Percentiles rank a stretch among this genome's conserved stretches.
Evolutionary conservation across 1,140 invertebrate species (phyloP).

Genomic region (Zaprionus davidi): DNA sequence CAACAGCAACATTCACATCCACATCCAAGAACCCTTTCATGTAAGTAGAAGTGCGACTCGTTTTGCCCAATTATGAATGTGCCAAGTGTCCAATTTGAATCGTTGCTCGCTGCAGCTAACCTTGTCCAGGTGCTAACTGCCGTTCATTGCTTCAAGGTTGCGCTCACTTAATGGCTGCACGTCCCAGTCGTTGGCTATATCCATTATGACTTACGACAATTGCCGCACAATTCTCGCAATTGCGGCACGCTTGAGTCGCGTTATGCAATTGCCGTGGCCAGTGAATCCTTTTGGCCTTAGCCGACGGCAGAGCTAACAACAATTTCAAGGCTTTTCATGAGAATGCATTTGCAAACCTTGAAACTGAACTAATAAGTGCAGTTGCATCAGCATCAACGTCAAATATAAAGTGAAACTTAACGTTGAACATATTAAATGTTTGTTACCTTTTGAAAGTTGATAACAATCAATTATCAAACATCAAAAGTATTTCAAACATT

Average conservation of each 20-base stretch:
- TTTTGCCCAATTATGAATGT: slow-evolving; percentile 27
- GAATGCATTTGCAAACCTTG: neutral
- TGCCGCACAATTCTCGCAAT: slow-evolving; percentile 3
- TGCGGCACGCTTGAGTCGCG: slow-evolving; percentile 18
- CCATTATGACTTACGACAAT: slow-evolving; percentile 29
- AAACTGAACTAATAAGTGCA: neutral
- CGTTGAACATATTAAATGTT: neutral
- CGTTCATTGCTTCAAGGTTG: slow-evolving; percentile 59
- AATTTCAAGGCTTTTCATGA: neutral
- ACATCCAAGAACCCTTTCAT: slow-evolving; percentile 2
- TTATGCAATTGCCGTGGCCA: slow-evolving; percentile 40
- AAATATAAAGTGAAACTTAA: neutral
- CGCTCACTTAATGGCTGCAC: slow-evolving; percentile 47
- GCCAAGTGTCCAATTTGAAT: slow-evolving; percentile 26
- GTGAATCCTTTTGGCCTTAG: neutral
- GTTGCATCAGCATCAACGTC: neutral
- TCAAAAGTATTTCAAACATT: no score
- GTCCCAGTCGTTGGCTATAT: slow-evolving; percentile 37
- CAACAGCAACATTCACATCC: no score
- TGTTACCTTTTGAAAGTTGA: neutral
- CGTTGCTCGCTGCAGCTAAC: neutral
- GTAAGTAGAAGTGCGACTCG: slow-evolving; percentile 26
- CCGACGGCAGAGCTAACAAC: neutral
- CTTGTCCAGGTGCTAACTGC: slow-evolving; percentile 49
- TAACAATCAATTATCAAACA: no score